phyloP scores from a whole-genome alignment of 2,888 invertebrate genomes.

The Odontothrips loti region DNA sequence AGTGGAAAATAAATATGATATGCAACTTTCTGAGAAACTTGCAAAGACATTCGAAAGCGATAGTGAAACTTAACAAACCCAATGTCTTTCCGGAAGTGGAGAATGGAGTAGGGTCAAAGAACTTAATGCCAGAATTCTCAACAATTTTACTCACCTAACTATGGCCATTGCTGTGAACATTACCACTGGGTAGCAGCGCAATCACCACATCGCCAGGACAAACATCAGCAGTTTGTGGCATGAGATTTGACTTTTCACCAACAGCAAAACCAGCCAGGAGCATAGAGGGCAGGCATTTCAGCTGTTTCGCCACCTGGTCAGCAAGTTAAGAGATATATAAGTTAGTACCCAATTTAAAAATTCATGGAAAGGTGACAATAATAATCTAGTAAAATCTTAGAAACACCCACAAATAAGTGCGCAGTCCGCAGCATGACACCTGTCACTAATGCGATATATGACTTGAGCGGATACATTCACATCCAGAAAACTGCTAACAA shows the following conservation, averaged over 20 bases:
- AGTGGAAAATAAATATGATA: conserved; percentile 38
- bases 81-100: conserved; percentile 63
- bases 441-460: conserved; percentile 80
- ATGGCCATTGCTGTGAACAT: conserved; percentile 91
- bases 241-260: conserved; percentile 69
- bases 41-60: conserved; percentile 27
- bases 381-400: conserved; percentile 31
- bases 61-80: conserved; percentile 50
- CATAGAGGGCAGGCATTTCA: conserved; percentile 95
- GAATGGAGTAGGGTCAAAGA: conserved; percentile 67
- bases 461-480: conserved; percentile 72
- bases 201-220: conserved; percentile 73
- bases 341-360: conserved; percentile 27
- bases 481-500: conserved; percentile 83
- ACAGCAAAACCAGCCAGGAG: conserved; percentile 84
- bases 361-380: too few species aligned
- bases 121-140: conserved; percentile 59
- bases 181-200: conserved; percentile 85
- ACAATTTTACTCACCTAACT: conserved; percentile 80
- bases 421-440: conserved; percentile 81
- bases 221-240: conserved; percentile 67
- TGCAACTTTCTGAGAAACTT: not conserved
- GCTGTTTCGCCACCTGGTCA: conserved; percentile 86
- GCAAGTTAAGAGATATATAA: conserved; percentile 16
- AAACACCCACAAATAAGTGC: conserved; percentile 70